Conservation (phyloP, 2,888 invertebrate species). For the Seira musarum region DNA sequence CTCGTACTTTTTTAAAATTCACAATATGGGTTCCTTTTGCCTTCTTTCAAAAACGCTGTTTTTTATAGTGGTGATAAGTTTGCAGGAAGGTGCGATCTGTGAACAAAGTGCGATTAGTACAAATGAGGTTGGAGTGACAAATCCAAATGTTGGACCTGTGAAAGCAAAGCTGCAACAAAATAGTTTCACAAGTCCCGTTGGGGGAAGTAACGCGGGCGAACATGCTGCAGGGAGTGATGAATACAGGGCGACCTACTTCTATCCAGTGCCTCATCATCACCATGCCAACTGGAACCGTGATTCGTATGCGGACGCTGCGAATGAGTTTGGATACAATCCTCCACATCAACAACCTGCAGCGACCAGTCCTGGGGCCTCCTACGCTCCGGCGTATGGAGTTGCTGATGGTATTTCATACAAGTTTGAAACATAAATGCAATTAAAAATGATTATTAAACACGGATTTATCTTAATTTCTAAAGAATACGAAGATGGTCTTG, state of each 20-base stretch:
- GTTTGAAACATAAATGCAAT: background rate
- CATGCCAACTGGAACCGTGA: constrained; percentile 64
- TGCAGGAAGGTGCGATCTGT: constrained; percentile 42
- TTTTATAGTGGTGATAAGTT: background rate
- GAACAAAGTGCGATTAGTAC: constrained; percentile 27
- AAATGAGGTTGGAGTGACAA: constrained; percentile 32
- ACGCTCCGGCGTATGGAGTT: constrained; percentile 35
- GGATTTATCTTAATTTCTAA: constrained; percentile 30
- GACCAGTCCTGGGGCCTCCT: constrained; percentile 16
- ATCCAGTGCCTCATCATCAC: constrained; percentile 35
- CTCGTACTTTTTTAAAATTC: background rate
- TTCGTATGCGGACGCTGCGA: constrained; percentile 65
- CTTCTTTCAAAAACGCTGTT: background rate
- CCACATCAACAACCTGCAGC: constrained; percentile 30
- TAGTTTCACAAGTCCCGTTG: background rate
- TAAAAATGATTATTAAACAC: background rate
- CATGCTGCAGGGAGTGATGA: constrained; percentile 19
- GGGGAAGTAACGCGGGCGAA: background rate
- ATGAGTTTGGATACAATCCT: constrained; percentile 64
- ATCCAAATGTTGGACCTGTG: background rate
- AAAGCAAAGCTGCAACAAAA: background rate
- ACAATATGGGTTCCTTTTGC: background rate
- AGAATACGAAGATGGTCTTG: constrained; percentile 51
- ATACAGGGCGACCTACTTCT: constrained; percentile 49
- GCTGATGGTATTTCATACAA: constrained; percentile 24